Base-by-base conservation (phyloP, 92 coral and sea anemone genomes). In the Siderastrea radians region DNA sequence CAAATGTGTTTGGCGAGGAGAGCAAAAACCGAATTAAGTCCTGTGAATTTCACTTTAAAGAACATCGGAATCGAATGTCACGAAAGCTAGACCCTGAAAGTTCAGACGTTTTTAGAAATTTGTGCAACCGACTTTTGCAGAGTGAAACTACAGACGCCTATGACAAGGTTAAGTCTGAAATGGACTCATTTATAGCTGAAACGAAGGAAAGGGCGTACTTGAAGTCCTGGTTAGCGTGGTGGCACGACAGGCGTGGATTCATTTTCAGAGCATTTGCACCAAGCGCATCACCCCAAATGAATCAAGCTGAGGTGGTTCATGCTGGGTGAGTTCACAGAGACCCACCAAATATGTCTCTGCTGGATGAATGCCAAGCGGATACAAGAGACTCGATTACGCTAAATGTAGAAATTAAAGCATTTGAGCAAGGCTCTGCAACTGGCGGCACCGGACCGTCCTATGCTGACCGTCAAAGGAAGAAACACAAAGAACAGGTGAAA, bases 331-430 rank as follows among this genome's bases (percentile, higher is more conserved):
- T 73, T 4, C 83, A 85, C 49, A 67, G 74, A 63, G 72, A 84
- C 53, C 73, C 57, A 5, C 65, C 72, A 68, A 57, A 75, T 26
- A 15, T 72, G 17, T 55, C 84, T 7, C 26, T 75, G 8, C 86
- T 93, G 26, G 90, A 86, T 64, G 91, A 74, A 55, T 90, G 91
- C 70, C 74, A 74, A 58, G 89, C 91, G 74, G 89, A 93, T 80
- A 88, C 64, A 13, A 77, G 65, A 9, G 63, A 43, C 43, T 1
- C 62, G 5, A 13, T 74, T 5, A 51, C 14, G 15, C 62, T 74
- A 7, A 44, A 74, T 8, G 47, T 52, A 14, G 77, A 72, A 72
- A n/a, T 72, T 4, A 48, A 72, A 49, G 43, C 38, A 3, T 72
- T 3, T 26, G 45, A 65, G 9, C 46, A n/a, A n/a, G 70, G 49